Conservation (phyloP, 2,888 invertebrate species). For the Drosophila suboccidentalis region DNA sequence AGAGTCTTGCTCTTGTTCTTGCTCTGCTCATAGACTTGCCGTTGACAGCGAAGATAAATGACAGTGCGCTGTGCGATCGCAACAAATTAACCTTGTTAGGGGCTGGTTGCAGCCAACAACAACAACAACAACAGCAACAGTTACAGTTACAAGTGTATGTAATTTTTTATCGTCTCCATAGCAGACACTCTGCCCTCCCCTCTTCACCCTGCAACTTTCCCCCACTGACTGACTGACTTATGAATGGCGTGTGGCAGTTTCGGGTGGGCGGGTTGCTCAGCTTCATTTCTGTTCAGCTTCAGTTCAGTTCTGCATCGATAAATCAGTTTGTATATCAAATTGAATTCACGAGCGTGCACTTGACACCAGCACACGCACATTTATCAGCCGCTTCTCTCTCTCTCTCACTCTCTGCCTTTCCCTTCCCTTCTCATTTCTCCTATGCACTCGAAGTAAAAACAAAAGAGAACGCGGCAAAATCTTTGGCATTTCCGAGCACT, state of each 20-base stretch:
- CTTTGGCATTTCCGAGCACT: conserved; percentile 36
- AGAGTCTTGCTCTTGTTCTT: conserved; percentile 57
- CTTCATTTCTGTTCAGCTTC: conserved; percentile 8
- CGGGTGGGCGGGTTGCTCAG: conserved; percentile 10
- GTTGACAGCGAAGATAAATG: conserved; percentile 84
- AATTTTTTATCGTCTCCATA: conserved; percentile 77
- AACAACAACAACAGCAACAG: conserved; percentile 55
- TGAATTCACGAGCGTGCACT: conserved; percentile 82
- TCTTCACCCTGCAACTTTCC: conserved; percentile 3
- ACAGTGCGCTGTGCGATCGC: conserved; percentile 77
- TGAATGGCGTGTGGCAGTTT: conserved; percentile 74
- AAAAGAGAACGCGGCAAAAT: conserved; percentile 17
- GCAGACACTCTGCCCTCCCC: conserved; percentile 31
- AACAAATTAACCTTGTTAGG: conserved; percentile 86
- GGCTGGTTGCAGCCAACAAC: conserved; percentile 47
- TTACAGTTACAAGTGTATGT: conserved; percentile 81
- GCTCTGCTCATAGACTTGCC: conserved; percentile 53
- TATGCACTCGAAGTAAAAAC: conserved; percentile 14
- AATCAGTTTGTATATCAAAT: conserved; percentile 83
- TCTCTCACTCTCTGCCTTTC: neutral
- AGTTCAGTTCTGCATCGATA: conserved; percentile 66
- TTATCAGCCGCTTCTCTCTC: conserved; percentile 59
- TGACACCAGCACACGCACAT: conserved; percentile 78
- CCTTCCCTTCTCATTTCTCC: neutral
- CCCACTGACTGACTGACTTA: conserved; percentile 73